Evolutionary conservation across 2,888 invertebrate genomes (phyloP).

Genomic region (Adelognathus sp.): DNA sequence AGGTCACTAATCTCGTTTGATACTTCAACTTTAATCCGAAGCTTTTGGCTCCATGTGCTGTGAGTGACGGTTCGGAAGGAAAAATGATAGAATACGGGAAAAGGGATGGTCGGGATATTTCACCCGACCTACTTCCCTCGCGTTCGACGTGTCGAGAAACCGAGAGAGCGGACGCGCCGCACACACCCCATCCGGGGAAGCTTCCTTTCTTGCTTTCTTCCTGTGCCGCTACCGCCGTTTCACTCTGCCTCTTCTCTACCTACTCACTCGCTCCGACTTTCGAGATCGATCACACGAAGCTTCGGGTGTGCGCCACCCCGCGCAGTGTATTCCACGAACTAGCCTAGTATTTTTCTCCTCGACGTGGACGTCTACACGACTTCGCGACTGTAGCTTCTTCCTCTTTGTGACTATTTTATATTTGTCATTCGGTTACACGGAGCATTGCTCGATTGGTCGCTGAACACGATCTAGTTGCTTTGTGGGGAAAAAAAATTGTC

Average conservation of each 20-base stretch:
- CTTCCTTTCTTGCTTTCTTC: constrained; percentile 5
- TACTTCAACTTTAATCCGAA: constrained; percentile 24
- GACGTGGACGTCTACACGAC: constrained; percentile 3
- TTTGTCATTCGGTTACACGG: no score
- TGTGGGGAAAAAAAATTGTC: no score
- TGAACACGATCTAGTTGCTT: no score
- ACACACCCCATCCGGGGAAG: neutral
- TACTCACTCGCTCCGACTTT: neutral
- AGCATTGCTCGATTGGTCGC: no score
- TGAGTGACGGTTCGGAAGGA: constrained; percentile 14
- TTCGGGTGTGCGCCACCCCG: neutral
- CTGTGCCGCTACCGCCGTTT: neutral
- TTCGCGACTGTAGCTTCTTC: neutral
- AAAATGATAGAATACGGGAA: constrained; percentile 31
- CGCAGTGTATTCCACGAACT: constrained; percentile 2
- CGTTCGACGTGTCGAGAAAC: constrained; percentile 22
- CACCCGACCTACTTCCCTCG: constrained; percentile 40
- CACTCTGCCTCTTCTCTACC: neutral
- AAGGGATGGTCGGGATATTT: constrained; percentile 46
- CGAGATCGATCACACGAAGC: constrained; percentile 34
- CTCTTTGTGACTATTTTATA: constrained; percentile 6
- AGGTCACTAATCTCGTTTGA: neutral
- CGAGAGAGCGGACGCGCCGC: constrained; percentile 28
- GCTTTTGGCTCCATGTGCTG: constrained; percentile 8
- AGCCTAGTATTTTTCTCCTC: neutral